These are phyloP conservation scores for Centropus bengalensis DNA, from an alignment of 2,113 vertebrate species.

Conservation along the genomic window DNA sequence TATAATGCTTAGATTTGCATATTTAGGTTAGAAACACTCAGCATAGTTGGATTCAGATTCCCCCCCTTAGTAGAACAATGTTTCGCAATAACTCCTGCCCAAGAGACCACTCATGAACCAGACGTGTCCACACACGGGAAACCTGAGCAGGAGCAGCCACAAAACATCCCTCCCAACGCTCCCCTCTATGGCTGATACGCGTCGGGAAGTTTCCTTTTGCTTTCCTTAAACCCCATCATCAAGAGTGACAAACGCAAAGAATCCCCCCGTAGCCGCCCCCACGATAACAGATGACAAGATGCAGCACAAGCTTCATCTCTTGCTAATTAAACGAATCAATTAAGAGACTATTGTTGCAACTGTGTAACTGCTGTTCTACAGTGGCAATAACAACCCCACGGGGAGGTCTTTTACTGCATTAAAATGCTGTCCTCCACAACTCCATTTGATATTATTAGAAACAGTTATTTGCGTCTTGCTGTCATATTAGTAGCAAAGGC, in stretches of 20 bases:
- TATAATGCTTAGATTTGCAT: constrained; percentile 67
- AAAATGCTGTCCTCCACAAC: constrained; percentile 94
- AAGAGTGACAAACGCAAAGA: constrained; percentile 80
- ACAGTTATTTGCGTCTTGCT: constrained; percentile 98
- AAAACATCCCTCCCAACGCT: neutral
- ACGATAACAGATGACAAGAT: constrained; percentile 88
- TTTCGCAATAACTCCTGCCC: constrained; percentile 10
- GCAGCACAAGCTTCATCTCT: constrained; percentile 87
- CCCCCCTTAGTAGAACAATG: neutral
- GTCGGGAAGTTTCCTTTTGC: constrained; percentile 17
- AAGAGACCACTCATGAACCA: neutral
- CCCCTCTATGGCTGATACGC: neutral
- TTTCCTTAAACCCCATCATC: constrained; percentile 43
- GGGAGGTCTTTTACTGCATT: constrained; percentile 93
- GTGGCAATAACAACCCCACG: constrained; percentile 91
- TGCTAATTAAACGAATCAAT: constrained; percentile 99
- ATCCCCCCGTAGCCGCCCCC: constrained; percentile 77
- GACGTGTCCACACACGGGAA: neutral
- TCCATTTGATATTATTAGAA: constrained; percentile 98
- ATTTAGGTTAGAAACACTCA: constrained; percentile 56
- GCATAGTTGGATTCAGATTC: constrained; percentile 1
- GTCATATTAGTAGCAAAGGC: constrained; percentile 94
- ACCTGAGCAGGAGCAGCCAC: neutral
- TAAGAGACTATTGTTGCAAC: constrained; percentile 94
- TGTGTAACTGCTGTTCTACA: constrained; percentile 95